Conservation (phyloP, 1,140 invertebrate genomes). For the Drosophila grimshawi region DNA sequence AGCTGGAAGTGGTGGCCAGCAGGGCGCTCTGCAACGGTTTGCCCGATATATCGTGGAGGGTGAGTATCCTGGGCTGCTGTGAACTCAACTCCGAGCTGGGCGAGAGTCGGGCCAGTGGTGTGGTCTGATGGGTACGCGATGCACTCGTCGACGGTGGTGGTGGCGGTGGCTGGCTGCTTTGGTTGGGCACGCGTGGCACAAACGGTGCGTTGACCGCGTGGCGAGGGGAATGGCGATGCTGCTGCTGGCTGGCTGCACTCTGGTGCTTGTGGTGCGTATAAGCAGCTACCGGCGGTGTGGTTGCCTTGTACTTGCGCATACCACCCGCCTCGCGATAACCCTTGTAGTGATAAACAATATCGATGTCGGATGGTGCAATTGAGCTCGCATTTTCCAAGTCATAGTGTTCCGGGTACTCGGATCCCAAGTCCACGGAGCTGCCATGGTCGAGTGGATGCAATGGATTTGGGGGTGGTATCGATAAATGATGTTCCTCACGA, state of each 20-base stretch:
- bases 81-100: conserved; percentile 96
- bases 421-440: conserved; percentile 88
- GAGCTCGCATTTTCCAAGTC: conserved; percentile 98
- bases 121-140: conserved; percentile 92
- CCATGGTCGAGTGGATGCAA: conserved; percentile 89
- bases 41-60: conserved; percentile 96
- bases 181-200: conserved; percentile 88
- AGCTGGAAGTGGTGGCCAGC: conserved; percentile 93
- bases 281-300: conserved; percentile 88
- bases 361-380: conserved; percentile 98
- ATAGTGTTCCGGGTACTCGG: conserved; percentile 97
- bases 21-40: conserved; percentile 95
- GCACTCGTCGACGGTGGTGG: conserved; percentile 86
- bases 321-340: conserved; percentile 93
- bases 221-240: conserved; percentile 90
- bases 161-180: conserved; percentile 87
- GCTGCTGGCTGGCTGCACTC: conserved; percentile 86
- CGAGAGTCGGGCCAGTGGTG: conserved; percentile 94
- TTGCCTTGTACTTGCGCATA: conserved; percentile 93
- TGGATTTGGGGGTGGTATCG: conserved; percentile 87
- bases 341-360: conserved; percentile 98
- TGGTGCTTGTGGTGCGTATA: conserved; percentile 92
- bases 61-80: conserved; percentile 95
- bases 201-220: conserved; percentile 87
- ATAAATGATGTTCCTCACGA: conserved; percentile 90